Conservation (phyloP, 2,113 vertebrate species). For the Pampusana beccarii region DNA sequence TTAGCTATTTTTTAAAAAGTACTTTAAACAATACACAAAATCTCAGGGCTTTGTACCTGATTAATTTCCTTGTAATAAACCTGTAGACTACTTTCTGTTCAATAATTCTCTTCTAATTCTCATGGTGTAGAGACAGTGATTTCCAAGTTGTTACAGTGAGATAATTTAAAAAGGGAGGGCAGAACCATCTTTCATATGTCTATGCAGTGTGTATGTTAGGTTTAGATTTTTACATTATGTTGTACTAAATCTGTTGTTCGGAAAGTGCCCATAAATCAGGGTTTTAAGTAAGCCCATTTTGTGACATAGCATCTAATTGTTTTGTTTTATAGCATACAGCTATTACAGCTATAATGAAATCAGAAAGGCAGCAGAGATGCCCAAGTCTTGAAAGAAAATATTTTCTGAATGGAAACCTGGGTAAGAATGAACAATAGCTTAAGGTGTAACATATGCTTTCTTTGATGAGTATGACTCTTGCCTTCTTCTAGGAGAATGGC, state of each 20-base stretch:
- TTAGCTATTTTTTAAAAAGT: background rate
- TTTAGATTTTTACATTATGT: background rate
- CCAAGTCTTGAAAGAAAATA: background rate
- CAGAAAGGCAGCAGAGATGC: background rate
- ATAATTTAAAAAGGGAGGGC: background rate
- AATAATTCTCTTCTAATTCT: conserved; percentile 21
- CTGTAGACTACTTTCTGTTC: background rate
- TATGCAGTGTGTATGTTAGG: background rate
- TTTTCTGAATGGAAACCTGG: background rate
- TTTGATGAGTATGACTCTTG: background rate
- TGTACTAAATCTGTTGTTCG: background rate
- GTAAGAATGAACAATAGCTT: background rate
- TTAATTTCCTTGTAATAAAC: background rate
- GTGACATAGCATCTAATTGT: background rate
- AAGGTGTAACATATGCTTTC: background rate
- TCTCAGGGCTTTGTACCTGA: background rate
- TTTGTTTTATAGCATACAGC: background rate
- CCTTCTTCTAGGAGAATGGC: conserved; percentile 85
- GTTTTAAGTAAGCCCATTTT: background rate
- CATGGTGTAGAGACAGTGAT: background rate
- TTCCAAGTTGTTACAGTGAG: background rate
- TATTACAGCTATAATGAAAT: conserved; percentile 5
- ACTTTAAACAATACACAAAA: background rate
- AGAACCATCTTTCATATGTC: background rate
- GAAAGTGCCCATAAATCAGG: background rate